Conservation (phyloP, 2,888 invertebrate species). For the Plutella xylostella region DNA sequence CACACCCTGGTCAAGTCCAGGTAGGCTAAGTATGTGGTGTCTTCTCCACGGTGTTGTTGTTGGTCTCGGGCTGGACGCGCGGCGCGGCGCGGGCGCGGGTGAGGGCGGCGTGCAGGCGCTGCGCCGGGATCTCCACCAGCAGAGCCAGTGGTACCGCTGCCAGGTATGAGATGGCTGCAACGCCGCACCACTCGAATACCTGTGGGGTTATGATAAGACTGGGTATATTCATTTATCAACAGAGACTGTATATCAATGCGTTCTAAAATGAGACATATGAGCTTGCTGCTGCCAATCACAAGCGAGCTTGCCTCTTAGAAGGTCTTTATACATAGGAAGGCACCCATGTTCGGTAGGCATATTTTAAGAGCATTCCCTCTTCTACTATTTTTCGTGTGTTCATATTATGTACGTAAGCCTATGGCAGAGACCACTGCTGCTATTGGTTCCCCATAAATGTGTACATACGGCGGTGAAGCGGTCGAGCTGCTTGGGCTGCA, state of each 20-base stretch:
- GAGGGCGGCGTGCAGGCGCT: conserved; percentile 48
- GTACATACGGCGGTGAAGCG: conserved; percentile 22
- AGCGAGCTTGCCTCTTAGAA: too few species aligned
- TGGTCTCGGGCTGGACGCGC: conserved; percentile 49
- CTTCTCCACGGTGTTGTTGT: background rate
- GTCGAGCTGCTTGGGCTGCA: conserved; percentile 37
- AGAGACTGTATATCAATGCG: too few species aligned
- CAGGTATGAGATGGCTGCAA: conserved; percentile 44
- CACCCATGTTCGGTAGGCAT: too few species aligned
- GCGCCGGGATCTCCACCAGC: conserved; percentile 49
- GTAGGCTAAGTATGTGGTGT: background rate
- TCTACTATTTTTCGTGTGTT: background rate
- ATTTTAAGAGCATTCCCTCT: background rate
- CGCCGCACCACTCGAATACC: conserved; percentile 52
- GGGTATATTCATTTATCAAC: too few species aligned
- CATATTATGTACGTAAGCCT: background rate
- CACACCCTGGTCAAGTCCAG: too few species aligned
- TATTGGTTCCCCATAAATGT: background rate
- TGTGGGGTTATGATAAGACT: conserved; percentile 16
- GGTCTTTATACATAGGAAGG: too few species aligned
- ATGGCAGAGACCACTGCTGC: background rate
- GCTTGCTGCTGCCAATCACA: too few species aligned
- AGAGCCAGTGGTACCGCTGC: conserved; percentile 52
- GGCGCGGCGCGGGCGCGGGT: conserved; percentile 72
- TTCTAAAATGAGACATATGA: too few species aligned